A percentile compares a stretch with the other conserved stretches of the same genome.
These are phyloP conservation scores for Diuraphis noxia DNA, from an alignment of 1,140 invertebrate genomes.

Conservation along the genomic window DNA sequence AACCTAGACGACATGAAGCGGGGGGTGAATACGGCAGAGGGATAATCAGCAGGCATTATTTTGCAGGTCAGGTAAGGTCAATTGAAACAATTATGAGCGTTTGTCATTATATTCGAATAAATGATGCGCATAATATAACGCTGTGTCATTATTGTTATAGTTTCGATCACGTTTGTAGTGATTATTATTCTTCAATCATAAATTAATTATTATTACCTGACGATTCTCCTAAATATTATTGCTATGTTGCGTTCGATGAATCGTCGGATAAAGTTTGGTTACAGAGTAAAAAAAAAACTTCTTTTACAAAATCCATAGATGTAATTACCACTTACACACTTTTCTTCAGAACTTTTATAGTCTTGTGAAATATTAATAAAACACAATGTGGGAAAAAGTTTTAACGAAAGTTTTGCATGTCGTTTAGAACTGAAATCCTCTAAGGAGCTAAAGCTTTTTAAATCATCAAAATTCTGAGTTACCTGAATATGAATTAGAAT, in stretches of 20 bases:
- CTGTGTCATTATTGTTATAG: not conserved
- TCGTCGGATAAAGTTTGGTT: not conserved
- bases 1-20: conserved; percentile 82
- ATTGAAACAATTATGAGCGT: conserved; percentile 14
- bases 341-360: conserved; percentile 39
- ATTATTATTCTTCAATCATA: not conserved
- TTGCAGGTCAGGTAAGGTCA: conserved; percentile 72
- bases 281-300: conserved; percentile 6
- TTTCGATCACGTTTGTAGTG: not conserved
- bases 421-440: conserved; percentile 27
- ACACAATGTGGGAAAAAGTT: conserved; percentile 46
- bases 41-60: conserved; percentile 79
- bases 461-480: not conserved
- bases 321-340: conserved; percentile 31
- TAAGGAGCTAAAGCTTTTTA: not conserved
- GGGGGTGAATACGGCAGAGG: conserved; percentile 85
- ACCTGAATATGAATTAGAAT: not conserved
- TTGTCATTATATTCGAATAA: conserved; percentile 13
- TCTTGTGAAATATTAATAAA: conserved; percentile 46
- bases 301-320: conserved; percentile 34
- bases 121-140: not conserved
- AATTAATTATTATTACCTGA: not conserved
- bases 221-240: not conserved
- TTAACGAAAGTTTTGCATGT: conserved; percentile 39
- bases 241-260: not conserved